phyloP scores from a whole-genome alignment of 2,797 vertebrate species.

The Schizopygopsis pylzovi region DNA sequence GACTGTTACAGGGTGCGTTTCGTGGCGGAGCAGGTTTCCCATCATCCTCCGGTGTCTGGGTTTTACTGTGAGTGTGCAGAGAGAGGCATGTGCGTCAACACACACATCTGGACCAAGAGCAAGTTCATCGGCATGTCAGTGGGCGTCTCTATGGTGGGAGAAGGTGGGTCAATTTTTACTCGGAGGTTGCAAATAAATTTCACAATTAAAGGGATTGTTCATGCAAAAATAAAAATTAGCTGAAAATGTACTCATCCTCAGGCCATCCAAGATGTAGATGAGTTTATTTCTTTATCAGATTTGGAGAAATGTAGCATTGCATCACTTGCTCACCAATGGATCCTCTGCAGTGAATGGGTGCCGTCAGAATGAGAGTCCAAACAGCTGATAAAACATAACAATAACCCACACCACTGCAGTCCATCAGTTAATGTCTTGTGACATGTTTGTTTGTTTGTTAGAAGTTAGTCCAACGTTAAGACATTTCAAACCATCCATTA shows the following conservation, averaged over 20 bases:
- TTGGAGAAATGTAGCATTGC: neutral
- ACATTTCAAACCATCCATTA: no score
- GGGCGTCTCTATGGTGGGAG: constrained; percentile 94
- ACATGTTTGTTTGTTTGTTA: no score
- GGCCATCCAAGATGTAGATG: neutral
- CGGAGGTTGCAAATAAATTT: neutral
- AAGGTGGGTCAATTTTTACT: constrained; percentile 75
- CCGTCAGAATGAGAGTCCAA: constrained; percentile 2
- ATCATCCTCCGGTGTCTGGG: constrained; percentile 91
- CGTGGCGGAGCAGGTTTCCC: constrained; percentile 93
- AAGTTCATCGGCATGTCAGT: constrained; percentile 98
- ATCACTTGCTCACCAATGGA: neutral
- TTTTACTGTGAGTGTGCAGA: constrained; percentile 96
- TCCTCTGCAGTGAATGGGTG: neutral
- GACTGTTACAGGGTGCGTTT: constrained; percentile 85
- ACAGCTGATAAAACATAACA: neutral
- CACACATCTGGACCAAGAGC: constrained; percentile 95
- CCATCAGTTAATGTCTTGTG: no score
- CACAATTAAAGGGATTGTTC: neutral
- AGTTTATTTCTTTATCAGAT: neutral
- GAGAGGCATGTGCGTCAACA: constrained; percentile 86
- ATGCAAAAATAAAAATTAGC: neutral
- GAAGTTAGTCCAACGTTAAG: no score
- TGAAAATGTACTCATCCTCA: neutral
- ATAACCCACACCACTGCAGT: neutral